phyloP scores from a whole-genome alignment of 2,797 vertebrate genomes.

The Vultur gryphus region DNA sequence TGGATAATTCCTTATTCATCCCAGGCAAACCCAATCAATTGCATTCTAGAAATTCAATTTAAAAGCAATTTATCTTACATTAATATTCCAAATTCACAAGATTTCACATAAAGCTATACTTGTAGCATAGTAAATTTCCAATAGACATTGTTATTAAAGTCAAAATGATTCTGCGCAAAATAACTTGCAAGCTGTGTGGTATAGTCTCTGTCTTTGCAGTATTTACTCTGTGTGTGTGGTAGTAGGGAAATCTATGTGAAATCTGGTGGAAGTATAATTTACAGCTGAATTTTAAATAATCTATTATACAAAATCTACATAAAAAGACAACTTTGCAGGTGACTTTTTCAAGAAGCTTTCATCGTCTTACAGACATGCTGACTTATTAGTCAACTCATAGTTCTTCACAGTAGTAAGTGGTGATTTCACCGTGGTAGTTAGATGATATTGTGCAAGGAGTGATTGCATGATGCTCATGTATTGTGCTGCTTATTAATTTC shows the following conservation, averaged over 20 bases:
- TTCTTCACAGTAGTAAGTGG: neutral
- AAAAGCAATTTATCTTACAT: conserved; percentile 69
- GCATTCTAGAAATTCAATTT: conserved; percentile 69
- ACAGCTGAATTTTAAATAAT: neutral
- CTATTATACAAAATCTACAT: neutral
- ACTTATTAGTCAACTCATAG: neutral
- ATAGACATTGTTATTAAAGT: conserved; percentile 45
- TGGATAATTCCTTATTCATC: conserved; percentile 67
- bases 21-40: conserved; percentile 61
- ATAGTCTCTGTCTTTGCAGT: neutral
- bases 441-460: neutral
- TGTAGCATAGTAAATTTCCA: conserved; percentile 55
- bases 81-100: conserved; percentile 69
- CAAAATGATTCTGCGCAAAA: conserved; percentile 41
- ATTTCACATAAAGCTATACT: conserved; percentile 52
- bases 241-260: neutral
- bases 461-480: neutral
- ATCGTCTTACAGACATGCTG: neutral
- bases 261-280: neutral
- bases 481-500: neutral
- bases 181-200: neutral
- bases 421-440: neutral
- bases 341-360: neutral
- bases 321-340: neutral
- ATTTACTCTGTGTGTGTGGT: neutral